Base-by-base conservation (phyloP, 2,797 vertebrate species). In the Gadopsis bispinosus region DNA sequence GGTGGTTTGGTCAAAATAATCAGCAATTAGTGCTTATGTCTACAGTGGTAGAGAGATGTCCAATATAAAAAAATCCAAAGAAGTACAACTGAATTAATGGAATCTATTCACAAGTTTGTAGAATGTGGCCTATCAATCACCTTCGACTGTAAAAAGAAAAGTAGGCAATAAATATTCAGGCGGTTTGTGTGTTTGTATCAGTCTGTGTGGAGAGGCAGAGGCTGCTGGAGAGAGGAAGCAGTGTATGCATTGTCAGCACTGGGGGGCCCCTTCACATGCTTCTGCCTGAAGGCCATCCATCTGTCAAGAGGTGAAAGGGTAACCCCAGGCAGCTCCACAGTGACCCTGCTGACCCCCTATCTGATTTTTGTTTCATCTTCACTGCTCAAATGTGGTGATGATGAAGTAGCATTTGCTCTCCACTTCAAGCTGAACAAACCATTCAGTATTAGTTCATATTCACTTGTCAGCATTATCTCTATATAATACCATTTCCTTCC, bases 221-320 rank as follows among this genome's bases (percentile, higher is more conserved):
- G 43, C 56, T 72, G 31, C 37, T 3, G 10, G 14, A 56, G 22
- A 62, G 71, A 71, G 69, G 73, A 81, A 77, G 73, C 56, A 63
- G 59, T 73, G 58, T 66, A 47, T 83, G 78, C 73, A 45, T 12
- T 62, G 77, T 86, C 80, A 81, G 83, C 76, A 72, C 33, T 60
- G 37, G 19, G 26, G 59, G 65, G 51, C 29, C 33, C n/a, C 29
- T 47, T 71, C 54, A 74, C 43, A 75, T 43, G 43, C 53, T 71
- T 35, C 26, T 73, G 77, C 77, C 84, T 73, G 55, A 68, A 53
- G 80, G 73, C 72, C 48, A 3, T 56, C 60, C 77, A 73, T 88
- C 80, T 80, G 55, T 82, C 78, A 75, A n/a, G 83, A 80, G 72
- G 84, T 71, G 76, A 88, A 68, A 71, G 71, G 79, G 75, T 72